Evolutionary conservation across 2,888 invertebrate species (phyloP), one percentile per base, ranked within the genome.

Genomic region (Deilephila porcellus): DNA sequence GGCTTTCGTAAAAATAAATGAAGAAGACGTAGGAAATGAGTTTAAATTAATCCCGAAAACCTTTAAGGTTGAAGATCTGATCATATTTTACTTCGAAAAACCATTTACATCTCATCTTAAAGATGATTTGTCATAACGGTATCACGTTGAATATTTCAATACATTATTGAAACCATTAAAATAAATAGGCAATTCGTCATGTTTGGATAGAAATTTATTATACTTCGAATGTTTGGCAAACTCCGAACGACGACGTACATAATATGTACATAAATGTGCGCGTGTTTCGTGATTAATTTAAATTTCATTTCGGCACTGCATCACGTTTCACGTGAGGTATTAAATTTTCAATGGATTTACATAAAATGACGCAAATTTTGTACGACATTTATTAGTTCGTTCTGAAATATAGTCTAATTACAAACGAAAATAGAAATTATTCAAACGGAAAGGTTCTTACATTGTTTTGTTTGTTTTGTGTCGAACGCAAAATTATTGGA

Each of bases 321-420:
- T 67, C 67, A 67, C 67, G 52, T 52, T 45, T 45, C 67, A 67
- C 67, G 67, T 52, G 67, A 25, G 17, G 4, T 25, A 17, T 67
- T 20, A 64, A 64, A 45, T 20, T 63, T 63, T 34, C 45, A 45
- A 45, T 45, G 14, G 3, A 20, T 45, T 60, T 64, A 37, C 64
- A 64, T 20, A 45, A 64, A 45, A 14, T 64, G 20, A 20, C 20
- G 37, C 8, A 64, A n/a, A 45, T 20, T 45, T 37, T 11, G 29
- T 34, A 34, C 45, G 67, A 67, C 17, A 67, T 67, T 67, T 52
- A 67, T 25, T 52, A 67, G 52, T n/a, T 37, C 0, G 8, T n/a
- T n/a, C 3, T 67, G 52, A 67, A 25, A 52, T 67, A 67, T 52
- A 67, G 67, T 25, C 67, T 67, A 25, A 67, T 67, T 37, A 67